Conservation (phyloP, 2,888 invertebrate genomes). For the Chloromyia formosa region DNA sequence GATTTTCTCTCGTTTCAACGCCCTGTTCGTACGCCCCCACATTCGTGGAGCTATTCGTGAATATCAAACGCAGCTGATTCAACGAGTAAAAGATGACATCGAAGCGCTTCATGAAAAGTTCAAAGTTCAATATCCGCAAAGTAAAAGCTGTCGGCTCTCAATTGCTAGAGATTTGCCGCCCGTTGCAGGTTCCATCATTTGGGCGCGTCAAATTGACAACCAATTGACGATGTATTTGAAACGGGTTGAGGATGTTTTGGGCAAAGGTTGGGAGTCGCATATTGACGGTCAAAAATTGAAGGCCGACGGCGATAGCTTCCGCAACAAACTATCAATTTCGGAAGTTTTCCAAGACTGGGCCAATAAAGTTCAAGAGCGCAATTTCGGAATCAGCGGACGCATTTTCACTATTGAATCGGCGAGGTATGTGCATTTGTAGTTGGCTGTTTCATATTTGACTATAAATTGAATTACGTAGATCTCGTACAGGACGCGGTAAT, state of each 20-base stretch:
- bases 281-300: slow-evolving; percentile 98
- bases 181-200: slow-evolving; percentile 97
- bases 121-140: slow-evolving; percentile 96
- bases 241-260: slow-evolving; percentile 97
- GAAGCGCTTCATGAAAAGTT: slow-evolving; percentile 98
- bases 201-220: slow-evolving; percentile 98
- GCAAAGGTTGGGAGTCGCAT: slow-evolving; percentile 99
- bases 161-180: slow-evolving; percentile 94
- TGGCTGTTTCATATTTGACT: too few species aligned
- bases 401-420: slow-evolving; percentile 93
- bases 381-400: slow-evolving; percentile 91
- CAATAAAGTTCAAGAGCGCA: slow-evolving; percentile 90
- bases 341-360: slow-evolving; percentile 99
- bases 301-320: slow-evolving; percentile 97
- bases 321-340: slow-evolving; percentile 93
- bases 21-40: slow-evolving; percentile 97
- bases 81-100: slow-evolving; percentile 98
- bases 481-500: slow-evolving; percentile 81
- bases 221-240: slow-evolving; percentile 95
- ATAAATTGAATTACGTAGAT: slow-evolving; percentile 10
- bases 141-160: slow-evolving; percentile 91
- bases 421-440: slow-evolving; percentile 55
- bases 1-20: slow-evolving; percentile 98
- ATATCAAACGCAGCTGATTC: slow-evolving; percentile 98
- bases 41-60: slow-evolving; percentile 98